A percentile compares a stretch with the other conserved stretches of the same genome.
Evolutionary conservation across 2,113 vertebrate genomes (phyloP).

Genomic region (Carlito syrichta): DNA sequence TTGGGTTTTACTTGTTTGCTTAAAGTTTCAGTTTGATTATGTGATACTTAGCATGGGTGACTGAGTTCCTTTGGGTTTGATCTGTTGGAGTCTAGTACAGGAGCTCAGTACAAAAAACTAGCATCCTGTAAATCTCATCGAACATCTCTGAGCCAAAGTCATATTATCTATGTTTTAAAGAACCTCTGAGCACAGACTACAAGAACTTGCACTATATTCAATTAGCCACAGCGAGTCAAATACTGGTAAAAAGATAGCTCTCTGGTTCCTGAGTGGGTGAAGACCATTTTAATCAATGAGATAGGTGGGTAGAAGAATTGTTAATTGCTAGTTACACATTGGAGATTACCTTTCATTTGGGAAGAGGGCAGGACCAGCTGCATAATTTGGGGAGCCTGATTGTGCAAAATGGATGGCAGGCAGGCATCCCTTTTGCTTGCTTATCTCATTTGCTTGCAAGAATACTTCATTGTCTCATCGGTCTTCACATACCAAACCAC

Average conservation of each 20-base stretch:
- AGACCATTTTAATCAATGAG: neutral
- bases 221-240: neutral
- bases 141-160: neutral
- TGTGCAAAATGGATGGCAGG: neutral
- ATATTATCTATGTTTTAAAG: neutral
- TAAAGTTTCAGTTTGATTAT: neutral
- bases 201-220: neutral
- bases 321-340: neutral
- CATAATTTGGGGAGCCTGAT: neutral
- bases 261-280: neutral
- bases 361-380: neutral
- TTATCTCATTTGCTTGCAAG: neutral
- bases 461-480: neutral
- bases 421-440: too few relatives aligned
- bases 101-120: neutral
- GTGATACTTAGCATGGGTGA: neutral
- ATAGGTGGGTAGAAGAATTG: neutral
- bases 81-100: neutral
- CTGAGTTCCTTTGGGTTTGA: neutral
- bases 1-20: neutral
- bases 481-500: neutral
- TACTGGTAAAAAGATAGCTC: neutral
- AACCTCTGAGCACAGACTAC: neutral
- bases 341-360: neutral
- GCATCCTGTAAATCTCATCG: neutral